Evolutionary conservation across 2,113 vertebrate genomes (phyloP).

Genomic region (Gopherus evgoodei): DNA sequence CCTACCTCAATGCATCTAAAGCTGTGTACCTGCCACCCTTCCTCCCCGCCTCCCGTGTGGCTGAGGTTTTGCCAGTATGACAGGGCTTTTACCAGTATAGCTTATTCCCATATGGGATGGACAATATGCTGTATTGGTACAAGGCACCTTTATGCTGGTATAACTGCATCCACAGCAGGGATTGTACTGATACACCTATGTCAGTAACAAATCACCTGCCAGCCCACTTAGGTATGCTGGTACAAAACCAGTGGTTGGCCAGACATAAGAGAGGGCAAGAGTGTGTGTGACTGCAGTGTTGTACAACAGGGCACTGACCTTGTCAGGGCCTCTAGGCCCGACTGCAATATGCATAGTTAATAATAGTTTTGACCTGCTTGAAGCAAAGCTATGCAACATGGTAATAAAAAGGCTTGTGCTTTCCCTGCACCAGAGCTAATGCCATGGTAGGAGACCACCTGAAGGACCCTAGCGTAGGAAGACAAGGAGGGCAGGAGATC

Average conservation of each 20-base stretch:
- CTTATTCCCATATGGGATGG: neutral
- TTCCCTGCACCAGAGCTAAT: neutral
- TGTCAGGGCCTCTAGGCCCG: neutral
- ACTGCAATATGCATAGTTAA: neutral
- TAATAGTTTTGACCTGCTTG: neutral
- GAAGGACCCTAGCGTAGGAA: no score
- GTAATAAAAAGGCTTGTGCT: neutral
- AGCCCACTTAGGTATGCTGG: neutral
- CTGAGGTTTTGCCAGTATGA: neutral
- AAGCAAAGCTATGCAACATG: neutral
- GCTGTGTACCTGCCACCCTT: no score
- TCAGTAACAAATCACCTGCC: neutral
- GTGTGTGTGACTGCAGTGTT: neutral
- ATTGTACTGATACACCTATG: neutral
- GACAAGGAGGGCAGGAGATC: neutral
- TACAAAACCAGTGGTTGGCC: neutral
- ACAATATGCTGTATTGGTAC: neutral
- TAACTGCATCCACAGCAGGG: neutral
- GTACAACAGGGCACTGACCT: neutral
- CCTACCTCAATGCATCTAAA: neutral
- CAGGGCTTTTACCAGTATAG: neutral
- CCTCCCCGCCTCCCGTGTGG: neutral
- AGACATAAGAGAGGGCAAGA: neutral
- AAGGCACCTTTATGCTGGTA: neutral
- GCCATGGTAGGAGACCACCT: neutral